phyloP scores from a whole-genome alignment of 37 sponge, comb jelly and placozoan genomes.

The Hormiphora californensis region DNA sequence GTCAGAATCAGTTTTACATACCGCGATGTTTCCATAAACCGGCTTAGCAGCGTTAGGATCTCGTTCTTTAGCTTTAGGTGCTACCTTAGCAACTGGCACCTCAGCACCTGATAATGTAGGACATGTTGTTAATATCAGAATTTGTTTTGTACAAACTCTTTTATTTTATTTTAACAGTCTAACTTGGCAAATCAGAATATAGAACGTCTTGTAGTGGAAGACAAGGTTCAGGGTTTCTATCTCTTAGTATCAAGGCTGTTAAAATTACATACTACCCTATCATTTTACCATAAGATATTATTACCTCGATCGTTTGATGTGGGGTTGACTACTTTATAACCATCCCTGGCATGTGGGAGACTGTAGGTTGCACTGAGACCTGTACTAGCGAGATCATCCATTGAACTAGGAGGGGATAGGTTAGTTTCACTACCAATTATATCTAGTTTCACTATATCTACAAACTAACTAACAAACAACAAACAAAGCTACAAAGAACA shows the following conservation, averaged over 20 bases:
- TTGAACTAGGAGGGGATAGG: constrained; percentile 12
- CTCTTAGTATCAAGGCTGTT: too few species aligned
- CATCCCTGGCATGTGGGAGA: constrained; percentile 21
- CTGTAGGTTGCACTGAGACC: constrained; percentile 46
- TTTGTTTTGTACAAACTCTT: too few species aligned
- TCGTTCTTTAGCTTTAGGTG: constrained; percentile 40
- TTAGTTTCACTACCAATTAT: background rate
- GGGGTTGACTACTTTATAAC: constrained; percentile 46
- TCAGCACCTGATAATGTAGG: background rate
- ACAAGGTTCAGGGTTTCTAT: too few species aligned
- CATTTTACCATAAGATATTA: too few species aligned
- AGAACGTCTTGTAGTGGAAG: too few species aligned
- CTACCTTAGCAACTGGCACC: constrained; percentile 23
- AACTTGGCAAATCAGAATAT: too few species aligned
- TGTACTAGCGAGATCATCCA: constrained; percentile 49
- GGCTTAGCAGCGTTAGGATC: constrained; percentile 46
- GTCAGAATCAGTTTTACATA: too few species aligned
- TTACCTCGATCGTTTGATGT: constrained; percentile 27
- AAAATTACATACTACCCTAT: too few species aligned
- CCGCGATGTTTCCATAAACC: constrained; percentile 38
- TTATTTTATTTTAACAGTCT: too few species aligned
- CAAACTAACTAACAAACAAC: background rate
- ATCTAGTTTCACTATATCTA: background rate
- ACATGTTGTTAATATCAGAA: background rate
- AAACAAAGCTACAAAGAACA: background rate